Base-by-base conservation (phyloP, 2,888 invertebrate genomes). In the Zygaena filipendulae region DNA sequence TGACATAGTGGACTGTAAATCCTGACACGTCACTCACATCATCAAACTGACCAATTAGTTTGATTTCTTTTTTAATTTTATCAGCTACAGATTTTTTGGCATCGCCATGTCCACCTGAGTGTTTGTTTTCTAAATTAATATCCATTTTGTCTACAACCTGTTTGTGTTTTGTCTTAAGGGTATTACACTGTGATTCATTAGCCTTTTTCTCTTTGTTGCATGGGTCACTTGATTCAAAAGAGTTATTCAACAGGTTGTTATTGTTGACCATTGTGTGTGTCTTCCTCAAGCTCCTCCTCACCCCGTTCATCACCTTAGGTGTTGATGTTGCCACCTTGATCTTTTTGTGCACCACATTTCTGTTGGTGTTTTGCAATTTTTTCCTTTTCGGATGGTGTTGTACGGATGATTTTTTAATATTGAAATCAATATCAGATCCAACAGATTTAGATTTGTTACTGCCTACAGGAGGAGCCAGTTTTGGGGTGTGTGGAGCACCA, bases 1-100 rank as follows among this genome's bases (percentile, higher is more conserved):
- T 55, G 14, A 81, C 80, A 36, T 81, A 81, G 41, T 74, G 79
- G 2, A 77, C 79, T 12, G 79, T 79, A 31, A 77, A 71, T 0
- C 79, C 79, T 18, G 79, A 79, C 2, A 79, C 71, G 53, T 79
- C 79, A 51, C 79, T 79, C 10, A 69, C 36, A 27, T 79, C 75
- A 33, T 77, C 77, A 53, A 66, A 71, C 27, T 68, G 61, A 5
- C 68, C 67, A 47, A 71, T 71, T 2, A 41, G 35, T 13, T 36
- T 36, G 7, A 35, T 43, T 39, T 38, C 42, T 38, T 49, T 57
- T 26, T 45, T 43, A 28, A 35, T 40, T 29, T 46, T 41, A 23
- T 42, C 35, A 28, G 34, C 43, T 23, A 33, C 35, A 30, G 35
- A 47, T 35, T 40, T 54, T 16, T 6, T 16, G 16, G 7, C 7